Evolutionary conservation across 2,888 invertebrate genomes (phyloP), one percentile per base, ranked within the genome.

Genomic region (Macrosiphum euphorbiae): DNA sequence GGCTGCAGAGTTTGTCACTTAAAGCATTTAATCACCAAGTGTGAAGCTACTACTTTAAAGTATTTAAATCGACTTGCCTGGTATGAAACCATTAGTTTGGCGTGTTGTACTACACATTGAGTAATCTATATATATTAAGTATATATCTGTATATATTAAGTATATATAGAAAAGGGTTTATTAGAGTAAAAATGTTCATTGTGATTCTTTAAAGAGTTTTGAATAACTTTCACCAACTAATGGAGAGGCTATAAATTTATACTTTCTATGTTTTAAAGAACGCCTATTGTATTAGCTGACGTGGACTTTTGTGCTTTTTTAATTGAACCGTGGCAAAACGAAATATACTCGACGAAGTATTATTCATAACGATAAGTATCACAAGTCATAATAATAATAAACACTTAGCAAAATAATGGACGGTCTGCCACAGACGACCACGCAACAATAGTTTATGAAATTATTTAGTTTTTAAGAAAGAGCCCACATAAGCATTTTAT

Each of bases 191-290:
- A 91, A 84, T 52, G 52, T 84, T 91, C 20, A 52, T 52, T 91
- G 90, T 91, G 50, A 35, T 26, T 41, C 28, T 52, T 91, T 91
- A 84, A 84, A 91, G 52, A 16, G 52, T 20, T 41, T 10, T 52
- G 28, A 84, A 91, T 58, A 89, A 89, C 44, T 11, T 44, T 26
- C 24, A 44, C 41, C 52, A 41, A 20, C 90, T 90, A 90, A 78
- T 52, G 78, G 78, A 90, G 90, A 52, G 52, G 67, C 26, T 84
- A 52, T 84, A 91, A 13, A 91, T 84, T 8, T 55, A 91, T 26
- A 91, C 55, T 78, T 88, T 47, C 5, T 61, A 47, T 41, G 89
- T 61, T 89, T 89, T 89, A 47, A 89, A 88, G n/a, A 61, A 89
- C 47, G n/a, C 16, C n/a, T n/a, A 67, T n/a, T 67, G n/a, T n/a